These are phyloP conservation scores for Nyctibius bracteatus DNA, from an alignment of 2,113 vertebrate genomes.

Conservation along the genomic window DNA sequence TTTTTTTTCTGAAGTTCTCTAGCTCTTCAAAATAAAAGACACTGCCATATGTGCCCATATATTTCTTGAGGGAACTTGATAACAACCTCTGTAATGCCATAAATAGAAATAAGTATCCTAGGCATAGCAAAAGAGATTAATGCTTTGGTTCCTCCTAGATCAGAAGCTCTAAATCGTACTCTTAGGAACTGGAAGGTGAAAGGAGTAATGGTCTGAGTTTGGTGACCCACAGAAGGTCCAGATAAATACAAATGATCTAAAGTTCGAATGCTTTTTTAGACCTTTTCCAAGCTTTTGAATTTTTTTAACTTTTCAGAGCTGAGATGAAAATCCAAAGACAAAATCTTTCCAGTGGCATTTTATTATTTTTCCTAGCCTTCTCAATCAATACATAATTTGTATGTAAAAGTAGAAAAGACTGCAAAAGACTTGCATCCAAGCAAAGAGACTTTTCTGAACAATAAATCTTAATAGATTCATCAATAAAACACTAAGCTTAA, in stretches of 20 bases:
- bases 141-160: neutral
- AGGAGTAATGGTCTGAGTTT: neutral
- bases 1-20: neutral
- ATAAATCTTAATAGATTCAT: neutral
- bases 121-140: neutral
- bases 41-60: rapidly evolving
- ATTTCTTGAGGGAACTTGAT: neutral
- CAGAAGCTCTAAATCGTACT: neutral
- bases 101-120: neutral
- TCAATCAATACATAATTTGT: neutral
- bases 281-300: rapidly evolving
- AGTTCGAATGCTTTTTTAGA: neutral
- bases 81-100: neutral
- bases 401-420: neutral
- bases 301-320: neutral
- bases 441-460: neutral
- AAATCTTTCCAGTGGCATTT: neutral
- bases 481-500: neutral
- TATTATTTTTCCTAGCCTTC: neutral
- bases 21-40: neutral
- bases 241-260: neutral
- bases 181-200: neutral
- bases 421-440: neutral
- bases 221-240: neutral
- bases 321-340: neutral